Percentiles rank a stretch among this genome's conserved stretches.
Evolutionary conservation across 2,113 vertebrate genomes (phyloP).

Genomic region (Lepidothrix coronata): DNA sequence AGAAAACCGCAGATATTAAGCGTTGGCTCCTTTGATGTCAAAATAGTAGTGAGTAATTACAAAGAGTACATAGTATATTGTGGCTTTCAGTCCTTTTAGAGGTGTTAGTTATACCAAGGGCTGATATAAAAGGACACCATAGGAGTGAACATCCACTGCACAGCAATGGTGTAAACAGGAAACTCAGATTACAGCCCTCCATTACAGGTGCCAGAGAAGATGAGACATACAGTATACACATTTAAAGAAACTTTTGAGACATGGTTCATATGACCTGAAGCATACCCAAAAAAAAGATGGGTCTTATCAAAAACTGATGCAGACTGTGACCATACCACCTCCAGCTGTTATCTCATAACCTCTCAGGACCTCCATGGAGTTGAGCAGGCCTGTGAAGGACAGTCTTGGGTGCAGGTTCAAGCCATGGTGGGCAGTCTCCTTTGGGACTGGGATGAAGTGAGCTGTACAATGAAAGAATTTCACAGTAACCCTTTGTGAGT

Average conservation of each 20-base stretch:
- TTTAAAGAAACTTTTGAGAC: constrained; percentile 37
- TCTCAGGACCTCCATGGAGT: not conserved
- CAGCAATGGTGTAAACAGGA: constrained; percentile 15
- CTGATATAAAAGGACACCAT: constrained; percentile 46
- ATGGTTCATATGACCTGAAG: constrained; percentile 6
- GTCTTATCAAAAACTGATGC: not conserved
- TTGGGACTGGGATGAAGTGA: accelerated
- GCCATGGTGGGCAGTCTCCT: not conserved
- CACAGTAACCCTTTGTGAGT: no score
- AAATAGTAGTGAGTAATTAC: constrained; percentile 61
- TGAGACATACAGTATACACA: not conserved
- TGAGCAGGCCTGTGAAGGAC: not conserved
- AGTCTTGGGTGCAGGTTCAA: accelerated
- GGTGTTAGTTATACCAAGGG: constrained; percentile 9
- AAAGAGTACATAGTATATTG: constrained; percentile 26
- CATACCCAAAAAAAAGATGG: not conserved
- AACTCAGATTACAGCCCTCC: constrained; percentile 10
- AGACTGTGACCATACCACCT: not conserved
- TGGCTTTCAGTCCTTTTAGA: constrained; percentile 45
- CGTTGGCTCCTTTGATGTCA: constrained; percentile 19
- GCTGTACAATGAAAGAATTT: not conserved
- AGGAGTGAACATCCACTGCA: constrained; percentile 21
- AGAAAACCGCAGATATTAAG: constrained; percentile 17
- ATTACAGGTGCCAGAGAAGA: constrained; percentile 45
- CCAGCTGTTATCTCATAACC: not conserved